Conservation (phyloP, 1,140 invertebrate genomes). For the Apis dorsata region DNA sequence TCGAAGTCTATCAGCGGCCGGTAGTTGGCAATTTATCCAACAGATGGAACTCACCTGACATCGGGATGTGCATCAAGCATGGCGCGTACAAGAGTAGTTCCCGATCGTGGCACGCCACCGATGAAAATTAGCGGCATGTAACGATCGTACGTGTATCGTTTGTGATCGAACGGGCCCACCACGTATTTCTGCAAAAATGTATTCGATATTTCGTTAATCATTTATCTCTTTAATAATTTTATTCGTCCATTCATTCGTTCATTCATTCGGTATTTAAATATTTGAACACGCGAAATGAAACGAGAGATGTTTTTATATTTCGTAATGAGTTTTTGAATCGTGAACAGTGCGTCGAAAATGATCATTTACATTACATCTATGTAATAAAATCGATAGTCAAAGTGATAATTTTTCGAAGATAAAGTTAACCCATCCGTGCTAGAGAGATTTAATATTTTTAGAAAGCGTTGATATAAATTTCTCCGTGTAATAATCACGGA, state of each 20-base stretch:
- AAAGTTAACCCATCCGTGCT: not conserved
- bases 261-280: too few species aligned
- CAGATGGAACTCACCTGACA: slow-evolving; percentile 83
- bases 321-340: too few species aligned
- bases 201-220: too few species aligned
- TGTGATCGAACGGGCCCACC: slow-evolving; percentile 82
- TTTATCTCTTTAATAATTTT: not conserved
- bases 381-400: not conserved
- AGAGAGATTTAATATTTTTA: not conserved
- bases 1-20: slow-evolving; percentile 11
- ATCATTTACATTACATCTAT: too few species aligned
- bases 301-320: not conserved
- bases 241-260: not conserved
- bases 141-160: slow-evolving; percentile 87
- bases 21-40: slow-evolving; percentile 37
- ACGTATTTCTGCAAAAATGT: slow-evolving; percentile 82
- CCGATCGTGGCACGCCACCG: slow-evolving; percentile 97
- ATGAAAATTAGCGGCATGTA: slow-evolving; percentile 98
- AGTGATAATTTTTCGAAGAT: not conserved
- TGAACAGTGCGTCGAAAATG: not conserved
- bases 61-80: slow-evolving; percentile 99
- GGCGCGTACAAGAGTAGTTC: slow-evolving; percentile 97
- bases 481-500: not conserved
- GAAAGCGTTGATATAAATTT: not conserved
- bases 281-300: not conserved